A percentile compares a stretch with the other conserved stretches of the same genome.
phyloP scores from a whole-genome alignment of 2,888 invertebrate genomes.

The Campoplex nolae region DNA sequence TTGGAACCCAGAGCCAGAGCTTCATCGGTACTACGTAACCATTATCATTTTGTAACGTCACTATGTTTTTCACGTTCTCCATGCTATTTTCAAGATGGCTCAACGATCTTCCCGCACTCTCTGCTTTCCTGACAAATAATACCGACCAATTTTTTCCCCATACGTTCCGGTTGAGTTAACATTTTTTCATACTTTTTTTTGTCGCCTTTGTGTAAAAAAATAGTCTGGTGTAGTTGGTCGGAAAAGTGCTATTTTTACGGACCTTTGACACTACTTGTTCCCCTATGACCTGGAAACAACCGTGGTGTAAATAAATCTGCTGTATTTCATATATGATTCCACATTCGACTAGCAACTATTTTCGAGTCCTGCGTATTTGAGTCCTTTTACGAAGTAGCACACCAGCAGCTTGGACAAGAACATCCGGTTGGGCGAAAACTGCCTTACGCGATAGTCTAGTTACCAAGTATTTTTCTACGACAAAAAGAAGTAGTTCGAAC shows the following conservation, averaged over 20 bases:
- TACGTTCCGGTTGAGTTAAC: not conserved
- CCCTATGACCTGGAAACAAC: not conserved
- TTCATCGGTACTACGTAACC: conserved; percentile 49
- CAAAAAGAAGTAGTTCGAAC: not conserved
- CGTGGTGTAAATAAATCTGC: not conserved
- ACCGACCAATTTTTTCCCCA: not conserved
- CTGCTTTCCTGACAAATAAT: conserved; percentile 6
- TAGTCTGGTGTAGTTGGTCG: not conserved
- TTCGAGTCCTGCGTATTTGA: not conserved
- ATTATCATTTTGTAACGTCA: conserved; percentile 26
- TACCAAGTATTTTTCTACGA: not conserved
- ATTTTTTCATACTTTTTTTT: not conserved
- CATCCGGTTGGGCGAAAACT: not conserved
- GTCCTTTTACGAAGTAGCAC: not conserved
- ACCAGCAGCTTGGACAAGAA: not conserved
- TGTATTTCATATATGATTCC: not conserved
- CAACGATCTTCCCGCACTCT: conserved; percentile 2
- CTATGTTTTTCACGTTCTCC: conserved; percentile 38
- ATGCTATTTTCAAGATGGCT: conserved; percentile 57
- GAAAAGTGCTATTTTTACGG: not conserved
- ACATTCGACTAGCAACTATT: not conserved
- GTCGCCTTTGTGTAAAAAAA: not conserved
- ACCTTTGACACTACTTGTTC: not conserved
- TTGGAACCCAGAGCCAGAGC: conserved; percentile 29
- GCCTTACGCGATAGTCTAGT: not conserved